Evolutionary conservation across 2,797 vertebrate genomes (phyloP), one percentile per base, ranked within the genome.

Genomic region (Eulemur coronatus): DNA sequence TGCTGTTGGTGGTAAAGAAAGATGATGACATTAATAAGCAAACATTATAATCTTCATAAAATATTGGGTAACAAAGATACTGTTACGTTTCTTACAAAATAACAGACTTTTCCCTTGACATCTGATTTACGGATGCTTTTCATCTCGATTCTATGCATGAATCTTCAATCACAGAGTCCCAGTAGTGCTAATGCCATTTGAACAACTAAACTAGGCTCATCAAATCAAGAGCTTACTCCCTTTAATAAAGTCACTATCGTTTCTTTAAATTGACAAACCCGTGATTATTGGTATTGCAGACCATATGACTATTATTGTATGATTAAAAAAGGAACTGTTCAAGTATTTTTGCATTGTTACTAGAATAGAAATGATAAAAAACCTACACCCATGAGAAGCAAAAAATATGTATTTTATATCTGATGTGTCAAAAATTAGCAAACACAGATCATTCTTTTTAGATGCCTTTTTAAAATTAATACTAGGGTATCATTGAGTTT

Each of bases 231-330:
- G 30, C 33, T n/a, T 67, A 57, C 24, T 88, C 52, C 33, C 22
- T 84, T 81, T 57, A 89, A 55, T 79, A 75, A 67, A 90, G 14
- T 43, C 52, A 82, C 85, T 61, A 78, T 78, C 11, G 1, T 88
- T 91, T 88, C 96, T 65, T 48, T 41, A 92, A 88, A 33, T 41
- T 88, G 57, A 87, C 46, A 86, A 94, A 86, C n/a, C 73, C 41
- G 18, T 75, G 70, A 84, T 94, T 65, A 72, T 46, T 70, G 59
- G 14, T 67, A 30, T 79, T 63, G 20, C 28, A 84, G n/a, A 61
- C 9, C 18, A 61, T 35, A 59, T 41, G 50, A 84, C 35, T 72
- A 85, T 79, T 69, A 73, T 17, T 67, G 10, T 69, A 63, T 41
- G 17, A 75, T 89, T 11, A 81, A 65, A 65, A 80, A 92, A 89